Evolutionary conservation across 2,888 invertebrate species (phyloP), one percentile per base, ranked within the genome.

Genomic region (Cosmia pyralina): DNA sequence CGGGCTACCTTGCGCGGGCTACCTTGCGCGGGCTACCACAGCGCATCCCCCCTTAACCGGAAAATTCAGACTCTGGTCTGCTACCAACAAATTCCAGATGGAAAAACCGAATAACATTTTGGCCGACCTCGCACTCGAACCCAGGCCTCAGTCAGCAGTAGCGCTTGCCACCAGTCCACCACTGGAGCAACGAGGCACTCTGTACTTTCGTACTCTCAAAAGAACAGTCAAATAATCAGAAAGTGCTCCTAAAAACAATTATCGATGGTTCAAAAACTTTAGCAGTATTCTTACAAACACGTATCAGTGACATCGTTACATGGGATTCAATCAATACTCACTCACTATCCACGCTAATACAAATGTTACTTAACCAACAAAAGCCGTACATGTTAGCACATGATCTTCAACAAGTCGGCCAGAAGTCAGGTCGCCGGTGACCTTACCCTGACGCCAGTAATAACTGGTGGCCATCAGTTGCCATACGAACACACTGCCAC

Each of bases 331-430:
- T 53, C 53, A 69, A 67, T 67, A 55, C 48, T 38, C 13, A 19
- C 11, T 19, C 44, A 41, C 44, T 28, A 22, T 19, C 22, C 19
- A 17, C 1, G 44, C 11, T 34, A 46, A 60, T 55, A 58, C 17
- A 28, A 41, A 58, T 53, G 11, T 60, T 38, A 72, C 19, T 44
- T 77, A 69, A 64, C 1, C 22, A 53, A 55, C 13, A 58, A 82
- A 83, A 83, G 81, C 82, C 84, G 22, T 76, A 76, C 70, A 83
- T 69, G 55, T 82, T 50, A 64, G 73, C 17, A 46, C 19, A 38
- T 67, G 69, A 68, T 82, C 84, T 77, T 69, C 76, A 72, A 69
- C 73, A 71, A 74, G 69, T 57, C 73, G 52, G 53, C 11, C 50
- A 66, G 60, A 58, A 72, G 67, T 55, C 57, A 44, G 58, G 66